These are phyloP conservation scores for Tragelaphus scriptus DNA, from an alignment of 2,113 vertebrate genomes.

Conservation along the genomic window DNA sequence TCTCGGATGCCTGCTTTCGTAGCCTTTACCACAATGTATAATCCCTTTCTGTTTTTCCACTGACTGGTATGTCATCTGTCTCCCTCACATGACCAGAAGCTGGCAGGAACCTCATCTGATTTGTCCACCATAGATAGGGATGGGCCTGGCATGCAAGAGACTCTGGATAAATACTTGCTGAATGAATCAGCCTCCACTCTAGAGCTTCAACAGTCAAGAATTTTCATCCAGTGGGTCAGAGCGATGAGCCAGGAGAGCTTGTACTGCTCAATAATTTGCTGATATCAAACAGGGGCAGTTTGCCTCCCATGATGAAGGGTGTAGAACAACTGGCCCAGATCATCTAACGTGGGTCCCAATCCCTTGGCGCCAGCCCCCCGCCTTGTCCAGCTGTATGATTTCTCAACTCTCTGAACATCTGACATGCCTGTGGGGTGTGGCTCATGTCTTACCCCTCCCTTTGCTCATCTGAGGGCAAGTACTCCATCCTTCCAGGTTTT, in stretches of 20 bases:
- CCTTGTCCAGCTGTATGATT: rapidly evolving
- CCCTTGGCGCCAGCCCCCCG: rapidly evolving
- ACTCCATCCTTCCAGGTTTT: background rate
- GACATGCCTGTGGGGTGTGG: background rate
- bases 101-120: background rate
- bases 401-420: background rate
- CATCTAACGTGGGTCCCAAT: background rate
- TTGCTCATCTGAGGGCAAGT: background rate
- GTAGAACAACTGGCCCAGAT: background rate
- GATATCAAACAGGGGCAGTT: background rate
- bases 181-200: background rate
- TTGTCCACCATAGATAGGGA: background rate
- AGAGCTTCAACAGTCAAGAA: background rate
- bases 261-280: background rate
- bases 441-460: background rate
- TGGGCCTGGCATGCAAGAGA: background rate
- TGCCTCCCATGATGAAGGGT: background rate
- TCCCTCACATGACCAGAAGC: background rate
- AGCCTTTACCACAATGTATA: background rate
- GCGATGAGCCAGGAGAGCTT: background rate
- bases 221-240: background rate
- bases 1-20: background rate
- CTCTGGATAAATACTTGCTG: background rate
- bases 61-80: background rate
- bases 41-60: background rate